Base-by-base conservation (phyloP, 2,797 vertebrate genomes). In the Sphenodon punctatus region DNA sequence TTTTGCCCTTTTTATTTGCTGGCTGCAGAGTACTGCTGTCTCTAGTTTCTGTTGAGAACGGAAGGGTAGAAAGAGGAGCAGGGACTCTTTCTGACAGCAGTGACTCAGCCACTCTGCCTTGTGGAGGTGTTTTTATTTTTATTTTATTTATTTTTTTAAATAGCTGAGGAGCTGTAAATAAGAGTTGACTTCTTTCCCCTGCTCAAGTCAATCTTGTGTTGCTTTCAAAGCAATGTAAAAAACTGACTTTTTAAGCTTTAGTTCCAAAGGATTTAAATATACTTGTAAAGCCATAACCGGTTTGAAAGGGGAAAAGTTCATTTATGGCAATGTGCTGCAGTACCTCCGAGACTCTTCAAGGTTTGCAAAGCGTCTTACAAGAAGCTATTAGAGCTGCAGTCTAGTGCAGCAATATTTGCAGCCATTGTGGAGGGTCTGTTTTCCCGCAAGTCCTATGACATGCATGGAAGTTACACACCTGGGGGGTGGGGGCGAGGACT, bases 231-330 rank as follows among this genome's bases (percentile, higher is more conserved):
- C 42, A 70, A 89, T 82, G 83, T 36, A 46, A 34, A 34, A 25
- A 94, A 92, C 80, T 74, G 73, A 27, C 75, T 84, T 89, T 86
- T 82, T 89, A n/a, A 83, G 3, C 75, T 77, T 74, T 66, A 81
- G 93, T 92, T 93, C 82, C 80, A 89, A 90, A 88, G 48, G 68
- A 65, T 91, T 80, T 87, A 48, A 70, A 56, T 70, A 67, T 56
- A 70, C 85, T 78, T 78, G 69, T 66, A 67, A 75, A 89, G 63
- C 10, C 75, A 51, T 59, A 82, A 60, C 66, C 67, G 67, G 43
- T 71, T 77, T 77, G 13, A 76, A 66, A 64, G 65, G 56, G 32
- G 68, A 45, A 1, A 48, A 49, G 55, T 39, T 15, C 36, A 25
- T 74, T 59, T 87, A 32, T 56, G 63, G 2, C 20, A 56, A 23